Percentiles rank a stretch among this genome's conserved stretches.
phyloP scores from a whole-genome alignment of 2,113 vertebrate genomes.

The Lasiurus borealis region DNA sequence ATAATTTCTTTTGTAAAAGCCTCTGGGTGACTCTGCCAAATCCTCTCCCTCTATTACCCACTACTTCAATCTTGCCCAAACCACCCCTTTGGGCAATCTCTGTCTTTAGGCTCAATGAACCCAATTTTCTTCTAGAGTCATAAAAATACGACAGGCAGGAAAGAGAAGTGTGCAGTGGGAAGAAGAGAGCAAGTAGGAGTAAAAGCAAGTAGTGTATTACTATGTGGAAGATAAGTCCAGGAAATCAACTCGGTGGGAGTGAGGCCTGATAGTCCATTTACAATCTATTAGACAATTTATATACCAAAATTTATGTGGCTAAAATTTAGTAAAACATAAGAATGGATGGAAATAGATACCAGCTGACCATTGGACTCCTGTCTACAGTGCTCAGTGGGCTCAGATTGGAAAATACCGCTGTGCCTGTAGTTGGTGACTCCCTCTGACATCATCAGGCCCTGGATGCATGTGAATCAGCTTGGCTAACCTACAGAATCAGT shows the following conservation, averaged over 20 bases:
- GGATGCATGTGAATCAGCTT: background rate
- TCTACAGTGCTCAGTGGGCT: background rate
- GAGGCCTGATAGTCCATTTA: background rate
- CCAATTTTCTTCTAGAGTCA: background rate
- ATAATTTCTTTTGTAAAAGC: background rate
- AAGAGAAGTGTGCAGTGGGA: background rate
- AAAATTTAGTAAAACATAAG: constrained; percentile 5
- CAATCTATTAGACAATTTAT: background rate
- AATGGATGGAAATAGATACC: background rate
- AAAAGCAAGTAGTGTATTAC: background rate
- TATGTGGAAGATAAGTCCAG: background rate
- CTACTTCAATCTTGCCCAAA: background rate
- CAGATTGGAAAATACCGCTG: background rate
- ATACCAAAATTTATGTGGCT: background rate
- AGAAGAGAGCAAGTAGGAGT: background rate
- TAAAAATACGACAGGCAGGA: background rate
- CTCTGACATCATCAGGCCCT: too few species aligned
- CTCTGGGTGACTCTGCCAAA: background rate
- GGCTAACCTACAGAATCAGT: background rate
- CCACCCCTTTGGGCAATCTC: background rate
- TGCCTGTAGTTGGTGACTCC: fast-evolving
- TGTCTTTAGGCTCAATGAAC: constrained; percentile 16
- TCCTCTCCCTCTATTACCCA: background rate
- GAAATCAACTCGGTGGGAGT: background rate
- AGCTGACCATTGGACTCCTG: background rate